Base-by-base conservation (phyloP, 2,113 vertebrate genomes). In the Etheostoma spectabile region DNA sequence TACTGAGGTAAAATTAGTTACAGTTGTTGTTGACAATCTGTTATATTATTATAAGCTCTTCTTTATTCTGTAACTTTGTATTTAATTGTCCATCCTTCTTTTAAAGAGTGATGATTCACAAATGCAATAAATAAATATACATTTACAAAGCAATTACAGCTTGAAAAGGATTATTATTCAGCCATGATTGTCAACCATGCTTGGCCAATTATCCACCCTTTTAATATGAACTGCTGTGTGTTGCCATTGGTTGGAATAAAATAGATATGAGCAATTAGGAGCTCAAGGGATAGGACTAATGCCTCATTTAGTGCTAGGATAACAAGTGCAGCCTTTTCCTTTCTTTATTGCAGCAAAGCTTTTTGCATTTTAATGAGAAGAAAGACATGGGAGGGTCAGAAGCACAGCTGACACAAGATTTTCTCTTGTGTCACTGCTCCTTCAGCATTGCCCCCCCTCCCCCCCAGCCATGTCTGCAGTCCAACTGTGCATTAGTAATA, bases 1-100 rank as follows among this genome's bases (percentile, higher is more conserved):
- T 79, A 98, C 97, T 0, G 98, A 99, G 96, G 98, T 93, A 88
- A 90, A 80, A 35, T 42, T 1, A 78, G 16, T 21, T 65, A 1
- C 56, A 21, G 33, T 18, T 30, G 13, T 74, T 55, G 18, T 52
- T 48, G 14, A 66, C 49, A 33, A 30, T 67, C 4, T 15, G 22
- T 64, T 24, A 42, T 48, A 7, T 15, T 62, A 42, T 21, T 65
- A 53, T 53, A 60, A 53, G 42, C 18, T 62, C 24, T 49, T 56
- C 21, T 21, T 69, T 57, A 24, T 51, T 62, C 21, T 68, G 33
- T 6, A 46, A 46, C 38, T 56, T 48, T 8, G 21, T 22, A 35
- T 24, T 55, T 42, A 3, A 56, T 67, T 14, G 21, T 16, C 1
- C 16, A 8, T 69, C n/a, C 33, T 46, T 11, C 1, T 27, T 60